Percentiles rank a stretch among this genome's conserved stretches.
Evolutionary conservation across 2,113 vertebrate species (phyloP).

Genomic region (Mesitornis unicolor): DNA sequence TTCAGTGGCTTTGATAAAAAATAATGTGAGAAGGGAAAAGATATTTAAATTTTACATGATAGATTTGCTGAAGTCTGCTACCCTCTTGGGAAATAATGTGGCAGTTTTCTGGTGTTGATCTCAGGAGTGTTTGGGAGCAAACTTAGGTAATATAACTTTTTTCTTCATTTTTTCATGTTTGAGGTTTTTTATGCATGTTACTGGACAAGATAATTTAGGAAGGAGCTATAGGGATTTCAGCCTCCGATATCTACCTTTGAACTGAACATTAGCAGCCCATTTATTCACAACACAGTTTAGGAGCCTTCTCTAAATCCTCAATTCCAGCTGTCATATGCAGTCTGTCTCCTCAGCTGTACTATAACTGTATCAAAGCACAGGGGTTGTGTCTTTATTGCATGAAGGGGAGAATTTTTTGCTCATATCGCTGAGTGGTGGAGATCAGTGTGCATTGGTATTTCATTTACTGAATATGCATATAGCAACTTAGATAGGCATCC

Average conservation of each 20-base stretch:
- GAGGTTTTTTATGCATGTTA: not conserved
- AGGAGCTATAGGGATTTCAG: not conserved
- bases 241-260: not conserved
- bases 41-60: fast-evolving
- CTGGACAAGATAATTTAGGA: not conserved
- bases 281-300: not conserved
- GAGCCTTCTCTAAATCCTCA: not conserved
- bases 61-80: not conserved
- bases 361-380: not conserved
- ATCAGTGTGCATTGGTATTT: not conserved
- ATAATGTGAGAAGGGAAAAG: not conserved
- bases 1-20: not conserved
- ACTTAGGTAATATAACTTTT: not conserved
- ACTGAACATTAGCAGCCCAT: not conserved
- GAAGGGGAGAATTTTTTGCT: not conserved
- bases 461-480: not conserved
- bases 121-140: not conserved
- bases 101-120: not conserved
- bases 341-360: not conserved
- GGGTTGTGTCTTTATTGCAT: not conserved
- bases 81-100: not conserved
- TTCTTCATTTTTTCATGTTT: not conserved
- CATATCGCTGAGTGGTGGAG: not conserved
- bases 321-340: not conserved
- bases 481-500: not conserved